Evolutionary conservation across 1,140 invertebrate species (phyloP).

Genomic region (Pantala flavescens): DNA sequence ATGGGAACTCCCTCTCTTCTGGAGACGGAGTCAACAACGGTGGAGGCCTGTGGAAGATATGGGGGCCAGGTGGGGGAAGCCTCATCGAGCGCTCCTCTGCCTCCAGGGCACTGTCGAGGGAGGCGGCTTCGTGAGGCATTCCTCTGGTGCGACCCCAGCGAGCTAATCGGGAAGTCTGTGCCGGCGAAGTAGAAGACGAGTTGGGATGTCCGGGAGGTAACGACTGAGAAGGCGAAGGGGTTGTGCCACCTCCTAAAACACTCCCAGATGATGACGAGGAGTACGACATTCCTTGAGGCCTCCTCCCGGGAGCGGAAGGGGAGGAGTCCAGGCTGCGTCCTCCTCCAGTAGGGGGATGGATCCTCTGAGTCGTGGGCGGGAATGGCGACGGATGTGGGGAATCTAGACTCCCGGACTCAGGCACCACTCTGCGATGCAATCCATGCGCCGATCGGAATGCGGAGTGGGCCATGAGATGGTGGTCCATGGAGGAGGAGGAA

Average conservation of each 20-base stretch:
- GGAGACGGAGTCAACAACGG: not conserved
- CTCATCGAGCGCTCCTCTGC: not conserved
- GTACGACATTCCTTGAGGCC: not conserved
- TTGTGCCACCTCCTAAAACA: not conserved
- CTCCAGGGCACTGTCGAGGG: not conserved
- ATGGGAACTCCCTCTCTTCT: not conserved
- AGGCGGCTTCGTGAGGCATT: not conserved
- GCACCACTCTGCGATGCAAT: not conserved
- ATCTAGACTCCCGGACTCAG: not conserved
- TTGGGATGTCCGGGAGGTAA: conserved; percentile 12
- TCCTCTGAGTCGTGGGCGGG: not conserved
- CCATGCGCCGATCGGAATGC: conserved; percentile 28
- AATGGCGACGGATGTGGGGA: not conserved
- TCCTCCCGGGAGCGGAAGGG: not conserved
- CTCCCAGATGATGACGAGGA: not conserved
- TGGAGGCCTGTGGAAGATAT: not conserved
- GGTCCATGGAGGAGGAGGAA: conserved; percentile 30
- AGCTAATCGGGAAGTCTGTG: not conserved
- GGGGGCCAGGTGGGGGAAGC: conserved; percentile 16
- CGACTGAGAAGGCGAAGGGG: conserved; percentile 11
- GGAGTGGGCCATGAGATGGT: conserved; percentile 33
- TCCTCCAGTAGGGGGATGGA: not conserved
- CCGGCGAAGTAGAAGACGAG: not conserved
- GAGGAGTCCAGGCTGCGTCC: not conserved
- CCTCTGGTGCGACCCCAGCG: not conserved